Evolutionary conservation across 2,797 vertebrate genomes (phyloP).

Genomic region (Hozukius guyotensis): DNA sequence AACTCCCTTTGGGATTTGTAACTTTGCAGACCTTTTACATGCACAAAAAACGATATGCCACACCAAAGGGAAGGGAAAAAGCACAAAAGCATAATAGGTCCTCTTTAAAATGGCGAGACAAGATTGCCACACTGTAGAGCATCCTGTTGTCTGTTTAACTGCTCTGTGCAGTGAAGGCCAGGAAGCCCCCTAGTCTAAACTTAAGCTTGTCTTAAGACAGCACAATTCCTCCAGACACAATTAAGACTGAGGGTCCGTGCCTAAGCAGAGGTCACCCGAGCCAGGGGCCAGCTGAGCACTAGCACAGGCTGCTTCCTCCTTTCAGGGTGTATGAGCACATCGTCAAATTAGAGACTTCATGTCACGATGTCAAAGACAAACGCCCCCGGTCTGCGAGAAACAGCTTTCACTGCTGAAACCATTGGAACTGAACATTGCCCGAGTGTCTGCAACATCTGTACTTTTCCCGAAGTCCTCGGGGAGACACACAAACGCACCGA

Average conservation of each 20-base stretch:
- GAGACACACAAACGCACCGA: conserved; percentile 1
- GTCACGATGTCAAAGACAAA: conserved; percentile 79
- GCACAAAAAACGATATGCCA: no score
- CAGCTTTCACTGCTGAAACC: conserved; percentile 60
- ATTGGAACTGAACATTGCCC: conserved; percentile 23
- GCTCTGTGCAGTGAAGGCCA: conserved; percentile 10
- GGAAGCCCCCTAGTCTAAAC: conserved; percentile 46
- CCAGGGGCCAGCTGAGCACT: conserved; percentile 55
- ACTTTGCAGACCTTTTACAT: no score
- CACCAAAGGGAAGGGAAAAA: no score
- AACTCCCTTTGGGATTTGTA: no score
- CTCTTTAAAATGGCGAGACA: not conserved
- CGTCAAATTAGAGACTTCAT: conserved; percentile 82
- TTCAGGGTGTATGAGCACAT: conserved; percentile 76
- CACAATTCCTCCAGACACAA: conserved; percentile 77
- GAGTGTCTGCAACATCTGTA: conserved; percentile 58
- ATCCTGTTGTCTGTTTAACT: conserved; percentile 20
- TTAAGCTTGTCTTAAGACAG: conserved; percentile 61
- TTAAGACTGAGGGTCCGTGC: conserved; percentile 64
- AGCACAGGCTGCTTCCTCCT: conserved; percentile 64
- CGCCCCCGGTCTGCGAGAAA: conserved; percentile 44
- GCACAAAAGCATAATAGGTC: no score
- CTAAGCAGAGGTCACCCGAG: conserved; percentile 73
- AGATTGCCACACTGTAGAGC: not conserved
- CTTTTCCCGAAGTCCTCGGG: conserved; percentile 22